Base-by-base conservation (phyloP, 2,113 vertebrate genomes). In the Lonchura striata region DNA sequence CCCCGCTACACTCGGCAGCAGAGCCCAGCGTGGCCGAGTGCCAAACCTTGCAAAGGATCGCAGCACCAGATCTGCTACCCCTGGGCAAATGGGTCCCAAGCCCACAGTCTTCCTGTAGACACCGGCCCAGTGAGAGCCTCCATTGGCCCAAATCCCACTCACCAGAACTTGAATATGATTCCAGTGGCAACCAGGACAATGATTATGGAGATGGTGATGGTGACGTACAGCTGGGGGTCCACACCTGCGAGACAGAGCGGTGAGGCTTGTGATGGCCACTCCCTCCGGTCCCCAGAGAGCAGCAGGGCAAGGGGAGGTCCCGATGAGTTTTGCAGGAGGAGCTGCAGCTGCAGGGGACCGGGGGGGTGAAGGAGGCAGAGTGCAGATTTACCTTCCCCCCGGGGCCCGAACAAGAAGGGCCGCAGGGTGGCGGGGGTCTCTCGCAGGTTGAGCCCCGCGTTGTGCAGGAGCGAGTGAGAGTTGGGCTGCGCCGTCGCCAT, bases 131-230 rank as follows among this genome's bases (percentile, higher is more conserved):
- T 37, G 42, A 49, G 25, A 56, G 35, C n/a, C 23, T 84, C 24
- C 24, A 10, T 14, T 4, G 2, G 33, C 31, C 20, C 52, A 60
- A 81, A 44, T 20, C 54, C 37, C 86, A 95, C 98, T 98, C 95
- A 98, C 98, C 98, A 98, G 92, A 98, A 98, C 92, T 98, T 98
- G 97, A 98, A 98, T 95, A 98, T 98, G 90, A 98, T 98, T 79
- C 98, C 98, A 0, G 98, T 98, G 47, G 98, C 98, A 15, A 98
- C 98, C 2, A 98, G 96, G 49, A 98, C 98, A 8, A 98, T 98
- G 93, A 98, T 98, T 92, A 98, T 96, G 47, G 98, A 98, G 94
- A 98, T 98, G 52, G 98, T 98, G 70, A 98, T 98, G 28, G 98
- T 98, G 56, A 98, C 98, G 0, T 98, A 98, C 18, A 98, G 94